Base-by-base conservation (phyloP, 2,888 invertebrate species). In the Apodemia mormo region DNA sequence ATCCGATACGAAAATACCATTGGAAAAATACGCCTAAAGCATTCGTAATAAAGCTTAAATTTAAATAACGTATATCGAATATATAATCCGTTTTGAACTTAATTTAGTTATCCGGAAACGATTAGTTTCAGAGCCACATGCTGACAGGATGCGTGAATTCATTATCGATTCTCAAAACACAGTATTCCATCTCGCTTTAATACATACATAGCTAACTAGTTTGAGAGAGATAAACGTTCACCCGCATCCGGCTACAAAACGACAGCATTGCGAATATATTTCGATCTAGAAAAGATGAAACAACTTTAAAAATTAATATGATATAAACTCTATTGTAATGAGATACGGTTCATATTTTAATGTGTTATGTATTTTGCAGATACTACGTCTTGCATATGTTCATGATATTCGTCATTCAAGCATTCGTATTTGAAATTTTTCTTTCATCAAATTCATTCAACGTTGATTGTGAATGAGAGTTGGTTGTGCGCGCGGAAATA, bases 61-160 rank as follows among this genome's bases (percentile, higher is more conserved):
- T 79, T 2, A 12, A n/a, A 14, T 73, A 7, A 65, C 0, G 10
- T 2, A 14, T n/a, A 6, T 2, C n/a, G 2, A 37, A 14, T n/a
- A 72, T 72, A 74, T 84, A 78, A 3, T 76, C 40, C 76, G 49
- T 83, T 84, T 73, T 68, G 12, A 22, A 67, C 66, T 69, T 71
- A 64, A 40, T 54, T 22, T 67, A 70, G 72, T 74, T 72, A 82
- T 82, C 78, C 86, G 91, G 92, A 92, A 91, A 87, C 90, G 89
- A 92, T 92, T 90, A 88, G 89, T 92, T 89, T 88, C 87, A 87
- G 85, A 83, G 84, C 85, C 89, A 85, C 89, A 89, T 85, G 90
- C 84, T 89, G 90, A 90, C 90, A 89, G 90, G 92, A 92, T 90
- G 89, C 82, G 82, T 87, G 84, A 83, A 84, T 86, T 85, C 87